phyloP scores from a whole-genome alignment of 35 echinoderm and acorn worm genomes.

The Apostichopus parvimensis region DNA sequence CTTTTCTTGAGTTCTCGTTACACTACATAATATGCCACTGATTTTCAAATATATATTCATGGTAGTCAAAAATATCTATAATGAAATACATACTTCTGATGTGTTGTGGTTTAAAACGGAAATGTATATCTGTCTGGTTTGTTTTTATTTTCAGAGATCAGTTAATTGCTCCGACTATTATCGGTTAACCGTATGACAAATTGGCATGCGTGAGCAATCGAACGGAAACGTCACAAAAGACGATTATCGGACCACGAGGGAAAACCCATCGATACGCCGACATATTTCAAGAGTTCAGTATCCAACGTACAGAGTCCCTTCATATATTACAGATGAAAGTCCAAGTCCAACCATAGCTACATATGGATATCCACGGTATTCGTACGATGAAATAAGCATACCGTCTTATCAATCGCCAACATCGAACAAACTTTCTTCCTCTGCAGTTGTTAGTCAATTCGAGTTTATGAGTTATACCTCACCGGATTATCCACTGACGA shows the following conservation, averaged over 20 bases:
- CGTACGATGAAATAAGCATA: background rate
- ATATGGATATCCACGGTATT: background rate
- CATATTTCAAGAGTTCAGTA: background rate
- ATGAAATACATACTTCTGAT: too few relatives aligned
- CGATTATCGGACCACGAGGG: background rate
- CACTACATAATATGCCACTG: too few relatives aligned
- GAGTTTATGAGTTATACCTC: background rate
- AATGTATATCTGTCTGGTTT: too few relatives aligned
- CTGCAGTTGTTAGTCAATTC: background rate
- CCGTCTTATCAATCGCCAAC: background rate
- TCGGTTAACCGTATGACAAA: background rate
- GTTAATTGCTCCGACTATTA: too few relatives aligned
- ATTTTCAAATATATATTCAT: too few relatives aligned
- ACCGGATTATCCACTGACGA: background rate
- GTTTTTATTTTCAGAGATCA: too few relatives aligned
- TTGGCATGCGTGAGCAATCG: background rate
- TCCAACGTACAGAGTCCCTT: background rate
- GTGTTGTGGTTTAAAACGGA: too few relatives aligned
- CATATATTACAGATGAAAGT: background rate
- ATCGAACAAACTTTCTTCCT: background rate
- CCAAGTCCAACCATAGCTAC: background rate
- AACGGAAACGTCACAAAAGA: background rate
- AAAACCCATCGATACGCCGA: background rate
- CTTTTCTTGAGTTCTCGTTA: too few relatives aligned
- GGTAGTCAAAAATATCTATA: too few relatives aligned